phyloP scores from a whole-genome alignment of 2,113 vertebrate species.

The Himantopus leucocephalus region DNA sequence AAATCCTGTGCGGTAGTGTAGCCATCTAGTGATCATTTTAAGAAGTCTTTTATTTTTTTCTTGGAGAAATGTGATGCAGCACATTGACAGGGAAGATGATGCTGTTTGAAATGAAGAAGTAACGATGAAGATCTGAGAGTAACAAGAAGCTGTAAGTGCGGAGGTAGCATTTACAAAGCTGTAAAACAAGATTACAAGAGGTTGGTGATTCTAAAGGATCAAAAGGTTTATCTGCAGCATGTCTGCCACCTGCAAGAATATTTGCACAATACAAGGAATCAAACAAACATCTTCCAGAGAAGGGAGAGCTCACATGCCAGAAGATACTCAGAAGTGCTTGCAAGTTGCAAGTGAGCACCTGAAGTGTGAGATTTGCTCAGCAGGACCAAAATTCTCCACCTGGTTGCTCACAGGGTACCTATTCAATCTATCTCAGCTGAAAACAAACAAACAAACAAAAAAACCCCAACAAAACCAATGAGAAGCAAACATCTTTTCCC shows the following conservation, averaged over 20 bases:
- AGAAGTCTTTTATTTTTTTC: neutral
- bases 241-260: neutral
- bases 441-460: neutral
- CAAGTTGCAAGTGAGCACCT: neutral
- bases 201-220: neutral
- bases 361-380: neutral
- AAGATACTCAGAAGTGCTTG: neutral
- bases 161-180: neutral
- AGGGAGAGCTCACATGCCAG: neutral
- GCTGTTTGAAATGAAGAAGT: neutral
- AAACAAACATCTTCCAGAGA: neutral
- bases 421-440: neutral
- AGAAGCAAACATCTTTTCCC: neutral
- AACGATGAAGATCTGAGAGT: neutral
- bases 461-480: neutral
- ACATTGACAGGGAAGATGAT: neutral
- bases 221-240: neutral
- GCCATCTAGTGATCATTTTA: conserved; percentile 61
- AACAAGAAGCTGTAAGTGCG: neutral
- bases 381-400: neutral
- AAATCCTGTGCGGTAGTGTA: conserved; percentile 33
- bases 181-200: neutral
- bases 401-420: neutral
- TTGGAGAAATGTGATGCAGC: neutral
- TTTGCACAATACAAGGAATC: neutral